phyloP scores from a whole-genome alignment of 2,888 invertebrate species.

The Drosophila mercatorum region DNA sequence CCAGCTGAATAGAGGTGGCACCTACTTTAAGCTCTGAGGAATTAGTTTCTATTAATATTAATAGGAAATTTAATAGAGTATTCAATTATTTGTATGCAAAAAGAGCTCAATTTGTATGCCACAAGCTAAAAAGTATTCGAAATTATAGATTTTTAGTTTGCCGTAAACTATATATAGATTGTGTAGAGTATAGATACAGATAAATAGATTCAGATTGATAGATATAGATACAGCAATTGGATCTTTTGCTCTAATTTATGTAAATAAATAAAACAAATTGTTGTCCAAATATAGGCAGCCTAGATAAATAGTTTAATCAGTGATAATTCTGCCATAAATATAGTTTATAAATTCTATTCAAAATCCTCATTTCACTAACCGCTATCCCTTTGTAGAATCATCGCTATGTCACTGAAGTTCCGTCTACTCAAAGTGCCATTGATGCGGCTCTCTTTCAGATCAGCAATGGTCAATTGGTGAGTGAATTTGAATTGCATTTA shows the following conservation, averaged over 20 bases:
- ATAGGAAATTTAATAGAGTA: neutral
- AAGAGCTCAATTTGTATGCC: neutral
- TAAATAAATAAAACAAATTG: no score
- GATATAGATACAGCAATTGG: no score
- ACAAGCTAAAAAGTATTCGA: neutral
- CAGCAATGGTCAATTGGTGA: constrained; percentile 49
- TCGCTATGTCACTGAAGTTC: constrained; percentile 37
- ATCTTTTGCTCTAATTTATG: no score
- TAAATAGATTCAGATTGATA: no score
- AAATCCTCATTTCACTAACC: neutral
- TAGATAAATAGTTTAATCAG: neutral
- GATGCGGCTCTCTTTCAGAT: constrained; percentile 41
- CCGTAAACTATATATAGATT: neutral
- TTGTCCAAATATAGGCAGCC: neutral
- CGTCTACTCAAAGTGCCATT: constrained; percentile 28
- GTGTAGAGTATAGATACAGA: no score
- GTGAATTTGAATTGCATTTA: constrained; percentile 5
- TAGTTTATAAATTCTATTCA: neutral
- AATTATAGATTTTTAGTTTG: neutral
- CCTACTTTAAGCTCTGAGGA: neutral
- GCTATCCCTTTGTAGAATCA: constrained; percentile 44
- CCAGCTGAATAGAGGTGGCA: neutral
- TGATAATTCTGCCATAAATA: neutral
- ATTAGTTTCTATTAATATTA: neutral
- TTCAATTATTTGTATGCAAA: neutral